Base-by-base conservation (phyloP, 2,797 vertebrate species). In the Tachyglossus aculeatus region DNA sequence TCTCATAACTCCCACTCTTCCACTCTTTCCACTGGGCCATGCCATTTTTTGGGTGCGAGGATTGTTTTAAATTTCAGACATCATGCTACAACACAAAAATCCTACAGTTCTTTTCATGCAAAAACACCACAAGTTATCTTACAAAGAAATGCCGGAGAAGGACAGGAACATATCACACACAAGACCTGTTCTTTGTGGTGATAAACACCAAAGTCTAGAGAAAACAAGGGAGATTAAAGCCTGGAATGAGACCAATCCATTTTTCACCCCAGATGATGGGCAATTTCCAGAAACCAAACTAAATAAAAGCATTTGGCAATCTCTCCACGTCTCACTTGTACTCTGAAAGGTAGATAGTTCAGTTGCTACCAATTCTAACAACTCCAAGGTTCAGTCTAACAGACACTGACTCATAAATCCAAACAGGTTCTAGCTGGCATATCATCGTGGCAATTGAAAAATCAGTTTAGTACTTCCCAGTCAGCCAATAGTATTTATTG, bases 401-500 rank as follows among this genome's bases (percentile, higher is more conserved):
- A 65, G 34, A 62, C 48, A n/a, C 6, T 1, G 2, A 19, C 70
- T 54, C 12, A 9, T 18, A 5, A 0, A 63, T 62, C 45, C 3
- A 1, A 2, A 13, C 5, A 24, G 19, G 21, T 10, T 31, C 22
- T 6, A 18, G 3, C 32, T 31, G 40, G 34, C 53, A 33, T 41
- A n/a, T 61, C 33, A 43, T 51, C 72, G 58, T 32, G 78, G 52
- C 15, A 53, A 33, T 69, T 65, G 65, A 41, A 33, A 71, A 13
- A 85, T 77, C 80, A 80, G 78, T 88, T 71, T 71, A 72, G 24
- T 77, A 61, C 81, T 85, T 86, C 80, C 82, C 83, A 65, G 54
- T 38, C 36, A 76, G 41, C n/a, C n/a, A n/a, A n/a, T n/a, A n/a
- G n/a, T n/a, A n/a, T n/a, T n/a, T n/a, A n/a, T n/a, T n/a, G n/a